Evolutionary conservation across 2,888 invertebrate species (phyloP), one percentile per base, ranked within the genome.

Genomic region (Bembecia ichneumoniformis): DNA sequence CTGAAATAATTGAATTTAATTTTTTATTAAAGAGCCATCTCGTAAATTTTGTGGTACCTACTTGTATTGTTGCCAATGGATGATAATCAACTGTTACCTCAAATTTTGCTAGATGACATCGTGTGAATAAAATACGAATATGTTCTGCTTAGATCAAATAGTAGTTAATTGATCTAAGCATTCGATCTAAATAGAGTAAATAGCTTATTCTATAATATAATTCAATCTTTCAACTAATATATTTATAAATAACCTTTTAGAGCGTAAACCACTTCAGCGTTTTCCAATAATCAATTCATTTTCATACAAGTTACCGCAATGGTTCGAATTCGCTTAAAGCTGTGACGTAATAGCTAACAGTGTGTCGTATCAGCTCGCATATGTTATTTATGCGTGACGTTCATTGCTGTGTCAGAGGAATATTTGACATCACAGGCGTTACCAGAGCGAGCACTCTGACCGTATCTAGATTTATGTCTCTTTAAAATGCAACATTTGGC

Each of bases 371-470:
- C 63, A 64, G 63, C 57, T 60, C 54, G 58, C 52, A 52, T 49
- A 49, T 54, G 62, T 63, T 69, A 76, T 74, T 74, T 74, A 74
- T 68, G 68, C 57, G 58, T 59, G 72, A 69, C 74, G 71, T 74
- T 70, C 73, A 74, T 74, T 72, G 71, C 67, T 57, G 66, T 62
- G 66, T 71, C 64, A 63, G 58, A 53, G 54, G 58, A 51, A 60
- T 62, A 63, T 65, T 68, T 66, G 69, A 71, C 63, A 64, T 56
- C 58, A 60, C 64, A 58, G 52, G 60, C 59, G 62, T 58, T 63
- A 53, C 55, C 56, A 52, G 55, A 54, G 58, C 56, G 50, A 20
- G 60, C 63, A 62, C 62, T 68, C 64, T 60, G 58, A 54, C 54
- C 52, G 55, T 40, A 40, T 44, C 44, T 64, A 57, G 61, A 71